Conservation (phyloP, 2,113 vertebrate species). For the Anser brachyrhynchus region DNA sequence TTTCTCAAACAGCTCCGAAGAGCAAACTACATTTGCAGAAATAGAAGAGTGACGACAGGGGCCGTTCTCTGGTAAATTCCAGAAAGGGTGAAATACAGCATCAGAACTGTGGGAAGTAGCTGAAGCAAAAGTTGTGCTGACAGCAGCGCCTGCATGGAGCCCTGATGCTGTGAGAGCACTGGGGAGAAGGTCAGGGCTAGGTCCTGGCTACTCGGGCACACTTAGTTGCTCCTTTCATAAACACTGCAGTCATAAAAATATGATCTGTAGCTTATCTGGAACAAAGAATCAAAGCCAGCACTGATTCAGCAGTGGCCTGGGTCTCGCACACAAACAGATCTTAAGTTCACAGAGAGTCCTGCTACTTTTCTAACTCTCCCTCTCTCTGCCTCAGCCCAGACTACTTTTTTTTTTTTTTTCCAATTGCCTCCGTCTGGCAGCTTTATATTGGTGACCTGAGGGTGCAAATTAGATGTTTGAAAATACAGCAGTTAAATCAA, state of each 20-base stretch:
- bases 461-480: slow-evolving; percentile 69
- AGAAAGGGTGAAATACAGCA: neutral
- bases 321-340: slow-evolving; percentile 13
- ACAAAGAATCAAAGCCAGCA: slow-evolving; percentile 4
- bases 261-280: neutral
- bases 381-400: neutral
- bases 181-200: neutral
- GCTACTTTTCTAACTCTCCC: slow-evolving; percentile 2
- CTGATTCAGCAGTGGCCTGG: neutral
- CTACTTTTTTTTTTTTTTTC: neutral
- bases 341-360: slow-evolving; percentile 11
- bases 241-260: neutral
- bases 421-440: slow-evolving; percentile 54
- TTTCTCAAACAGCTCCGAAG: fast-evolving
- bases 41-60: neutral
- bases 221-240: neutral
- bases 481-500: slow-evolving; percentile 70
- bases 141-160: fast-evolving
- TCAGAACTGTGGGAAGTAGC: neutral
- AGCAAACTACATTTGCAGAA: neutral
- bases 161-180: neutral
- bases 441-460: slow-evolving; percentile 62
- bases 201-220: fast-evolving
- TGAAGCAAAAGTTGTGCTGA: neutral
- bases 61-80: neutral